These are phyloP conservation scores for Hormaphis cornu DNA, from an alignment of 1,140 invertebrate species.

Conservation along the genomic window DNA sequence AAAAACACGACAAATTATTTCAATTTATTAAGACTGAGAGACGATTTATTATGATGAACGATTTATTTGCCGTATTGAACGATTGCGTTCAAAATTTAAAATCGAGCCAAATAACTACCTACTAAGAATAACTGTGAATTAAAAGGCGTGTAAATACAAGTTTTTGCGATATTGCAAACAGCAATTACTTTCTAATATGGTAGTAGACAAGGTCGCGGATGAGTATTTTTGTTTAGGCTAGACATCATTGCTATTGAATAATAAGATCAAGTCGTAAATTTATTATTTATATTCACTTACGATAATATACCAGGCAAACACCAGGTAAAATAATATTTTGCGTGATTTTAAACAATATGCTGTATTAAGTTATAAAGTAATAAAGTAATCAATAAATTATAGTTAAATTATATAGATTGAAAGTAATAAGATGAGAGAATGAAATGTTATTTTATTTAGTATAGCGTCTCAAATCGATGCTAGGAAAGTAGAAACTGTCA, in stretches of 20 bases:
- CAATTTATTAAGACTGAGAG: neutral
- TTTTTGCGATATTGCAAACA: neutral
- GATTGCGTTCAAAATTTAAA: neutral
- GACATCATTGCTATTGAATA: neutral
- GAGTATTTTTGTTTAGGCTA: neutral
- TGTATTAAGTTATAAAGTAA: no score
- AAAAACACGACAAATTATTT: neutral
- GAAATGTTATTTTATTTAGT: neutral
- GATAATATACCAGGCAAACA: no score
- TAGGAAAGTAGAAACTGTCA: conserved; percentile 14
- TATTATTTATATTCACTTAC: no score
- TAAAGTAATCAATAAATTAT: neutral
- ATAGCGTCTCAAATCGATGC: neutral
- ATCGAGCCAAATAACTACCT: no score
- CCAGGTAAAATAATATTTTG: no score
- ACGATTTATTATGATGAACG: neutral
- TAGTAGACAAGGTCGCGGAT: conserved; percentile 5
- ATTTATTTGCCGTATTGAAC: neutral
- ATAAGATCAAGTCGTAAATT: neutral
- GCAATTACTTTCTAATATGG: conserved; percentile 2
- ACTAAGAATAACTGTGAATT: neutral
- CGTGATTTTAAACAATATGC: no score
- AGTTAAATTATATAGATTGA: neutral
- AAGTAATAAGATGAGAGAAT: neutral
- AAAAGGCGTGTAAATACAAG: conserved; percentile 6